These are phyloP conservation scores for Hermetia illucens DNA, from an alignment of 1,140 invertebrate species.

Conservation along the genomic window DNA sequence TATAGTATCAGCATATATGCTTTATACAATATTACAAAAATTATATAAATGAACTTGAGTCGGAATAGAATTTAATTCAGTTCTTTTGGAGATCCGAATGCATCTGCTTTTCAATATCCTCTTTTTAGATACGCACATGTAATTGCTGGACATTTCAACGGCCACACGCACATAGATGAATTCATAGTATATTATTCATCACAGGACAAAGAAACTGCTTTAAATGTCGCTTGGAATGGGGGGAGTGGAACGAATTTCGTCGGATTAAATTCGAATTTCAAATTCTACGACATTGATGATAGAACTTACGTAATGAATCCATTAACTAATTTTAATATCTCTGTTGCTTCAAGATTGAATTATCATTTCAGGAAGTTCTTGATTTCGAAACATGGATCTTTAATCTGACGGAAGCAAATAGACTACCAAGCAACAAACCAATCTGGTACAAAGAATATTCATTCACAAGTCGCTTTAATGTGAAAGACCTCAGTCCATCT, in stretches of 20 bases:
- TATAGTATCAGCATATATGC: no score
- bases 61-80: no score
- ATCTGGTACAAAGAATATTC: conserved; percentile 53
- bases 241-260: conserved; percentile 52
- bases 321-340: conserved; percentile 8
- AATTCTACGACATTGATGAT: conserved; percentile 51
- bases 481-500: conserved; percentile 32
- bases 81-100: no score
- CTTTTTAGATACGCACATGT: conserved; percentile 40
- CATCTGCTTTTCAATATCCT: no score
- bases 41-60: no score
- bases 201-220: conserved; percentile 27
- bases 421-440: conserved; percentile 34
- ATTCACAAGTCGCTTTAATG: conserved; percentile 43
- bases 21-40: no score
- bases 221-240: conserved; percentile 58
- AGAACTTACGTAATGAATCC: conserved; percentile 46
- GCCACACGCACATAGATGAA: conserved; percentile 65
- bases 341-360: conserved; percentile 1
- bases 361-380: conserved; percentile 40
- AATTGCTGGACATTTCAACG: conserved; percentile 65
- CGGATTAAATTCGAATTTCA: conserved; percentile 65
- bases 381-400: conserved; percentile 60
- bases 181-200: conserved; percentile 48
- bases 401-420: conserved; percentile 64